phyloP scores from a whole-genome alignment of 2,113 vertebrate genomes.

The Colius striatus region DNA sequence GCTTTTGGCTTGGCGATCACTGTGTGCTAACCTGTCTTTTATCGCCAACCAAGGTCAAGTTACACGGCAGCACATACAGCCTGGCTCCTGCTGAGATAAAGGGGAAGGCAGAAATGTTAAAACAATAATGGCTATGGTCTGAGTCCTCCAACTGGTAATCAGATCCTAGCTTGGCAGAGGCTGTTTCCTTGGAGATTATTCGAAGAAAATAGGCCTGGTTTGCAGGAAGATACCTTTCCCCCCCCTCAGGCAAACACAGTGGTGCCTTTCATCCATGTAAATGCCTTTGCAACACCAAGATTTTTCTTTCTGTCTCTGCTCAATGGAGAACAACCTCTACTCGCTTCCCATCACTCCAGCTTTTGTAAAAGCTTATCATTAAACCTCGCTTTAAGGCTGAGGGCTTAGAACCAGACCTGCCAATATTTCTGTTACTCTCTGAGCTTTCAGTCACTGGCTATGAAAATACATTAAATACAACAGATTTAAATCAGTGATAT shows the following conservation, averaged over 20 bases:
- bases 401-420: background rate
- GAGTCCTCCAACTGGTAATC: constrained; percentile 78
- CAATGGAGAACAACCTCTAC: background rate
- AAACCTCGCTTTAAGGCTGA: background rate
- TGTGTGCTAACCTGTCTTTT: constrained; percentile 76
- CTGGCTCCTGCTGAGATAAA: constrained; percentile 79
- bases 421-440: background rate
- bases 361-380: background rate
- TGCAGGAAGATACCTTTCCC: constrained; percentile 46
- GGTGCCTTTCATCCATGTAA: constrained; percentile 40
- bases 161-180: constrained; percentile 71
- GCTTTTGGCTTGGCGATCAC: constrained; percentile 66
- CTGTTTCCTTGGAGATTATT: constrained; percentile 79
- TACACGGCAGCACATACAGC: constrained; percentile 57
- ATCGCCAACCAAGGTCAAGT: constrained; percentile 78
- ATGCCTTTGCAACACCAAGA: constrained; percentile 27
- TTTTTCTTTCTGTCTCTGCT: constrained; percentile 17
- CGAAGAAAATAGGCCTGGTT: constrained; percentile 78
- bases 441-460: background rate
- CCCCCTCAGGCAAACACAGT: constrained; percentile 30
- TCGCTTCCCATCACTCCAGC: background rate
- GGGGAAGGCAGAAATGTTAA: constrained; percentile 79
- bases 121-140: constrained; percentile 82
- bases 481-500: background rate
- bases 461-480: background rate